Evolutionary conservation across 2,113 vertebrate species (phyloP), one percentile per base, ranked within the genome.

Genomic region (Loxodonta africana): DNA sequence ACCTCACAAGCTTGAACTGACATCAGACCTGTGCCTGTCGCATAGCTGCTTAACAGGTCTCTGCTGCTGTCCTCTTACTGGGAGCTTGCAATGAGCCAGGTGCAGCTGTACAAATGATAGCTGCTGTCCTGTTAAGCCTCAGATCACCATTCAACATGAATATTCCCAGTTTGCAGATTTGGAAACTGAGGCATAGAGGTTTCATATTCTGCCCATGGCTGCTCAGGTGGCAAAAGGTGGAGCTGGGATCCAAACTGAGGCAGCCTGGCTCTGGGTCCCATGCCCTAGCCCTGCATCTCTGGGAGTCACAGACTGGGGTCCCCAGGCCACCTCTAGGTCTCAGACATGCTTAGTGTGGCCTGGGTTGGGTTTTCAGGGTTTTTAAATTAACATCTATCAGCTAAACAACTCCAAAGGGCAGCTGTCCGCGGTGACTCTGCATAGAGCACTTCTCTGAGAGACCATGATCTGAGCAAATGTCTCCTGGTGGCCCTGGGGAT

Each of bases 391-490:
- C 41, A 25, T 46, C 60, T n/a, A 48, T 4, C 17, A 8, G 71
- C 28, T 26, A 14, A 33, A 57, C 25, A 9, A 1, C 14, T 11
- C 3, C 28, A 0, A 21, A 7, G 53, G 57, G 44, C 26, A 20
- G 14, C 4, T 48, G 33, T 37, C 77, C 48, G n/a, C 3, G 57
- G n/a, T 5, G 60, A 44, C 4, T 8, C 67, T n/a, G 26, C 41
- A 0, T 1, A 46, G 44, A 62, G 25, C 18, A 0, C 12, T 74
- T 37, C 26, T 1, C 9, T 3, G 6, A 9, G 71, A 37, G 62
- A 2, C 44, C 20, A 0, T 12, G 9, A 8, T n/a, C 7, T 17
- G 2, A 60, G 10, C 46, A 5, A 51, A 10, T 2, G 2, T 1
- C 23, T 1, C 53, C 71, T 12, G 5, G 0, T 5, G 65, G 46